phyloP scores from a whole-genome alignment of 2,888 invertebrate genomes.

The Drosophila affinis region DNA sequence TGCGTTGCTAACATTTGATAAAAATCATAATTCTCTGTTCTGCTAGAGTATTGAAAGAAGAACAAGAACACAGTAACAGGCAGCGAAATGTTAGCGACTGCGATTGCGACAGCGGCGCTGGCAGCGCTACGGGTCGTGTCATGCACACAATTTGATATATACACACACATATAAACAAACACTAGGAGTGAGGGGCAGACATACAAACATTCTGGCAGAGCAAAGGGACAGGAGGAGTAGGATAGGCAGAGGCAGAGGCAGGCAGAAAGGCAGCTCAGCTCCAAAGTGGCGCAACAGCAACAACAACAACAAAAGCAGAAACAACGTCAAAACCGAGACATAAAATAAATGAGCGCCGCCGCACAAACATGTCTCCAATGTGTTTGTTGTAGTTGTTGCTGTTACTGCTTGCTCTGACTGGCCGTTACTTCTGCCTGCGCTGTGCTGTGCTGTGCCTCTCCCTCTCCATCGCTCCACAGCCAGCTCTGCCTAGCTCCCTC shows the following conservation, averaged over 20 bases:
- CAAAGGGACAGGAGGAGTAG: slow-evolving; percentile 15
- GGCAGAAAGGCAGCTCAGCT: slow-evolving; percentile 40
- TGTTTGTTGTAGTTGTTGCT: slow-evolving; percentile 43
- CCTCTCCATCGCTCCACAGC: slow-evolving; percentile 30
- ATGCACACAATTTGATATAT: slow-evolving; percentile 65
- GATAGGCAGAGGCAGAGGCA: slow-evolving; percentile 28
- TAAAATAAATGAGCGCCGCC: slow-evolving; percentile 77
- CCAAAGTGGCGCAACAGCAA: slow-evolving; percentile 50
- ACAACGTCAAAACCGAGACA: slow-evolving; percentile 61
- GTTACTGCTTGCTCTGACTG: slow-evolving; percentile 41
- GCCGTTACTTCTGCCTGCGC: slow-evolving; percentile 36
- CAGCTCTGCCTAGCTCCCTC: slow-evolving; percentile 16
- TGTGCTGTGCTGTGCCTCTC: slow-evolving; percentile 13
- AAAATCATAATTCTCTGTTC: background rate
- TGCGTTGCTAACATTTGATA: background rate
- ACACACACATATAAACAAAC: slow-evolving; percentile 22
- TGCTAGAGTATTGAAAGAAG: slow-evolving; percentile 14
- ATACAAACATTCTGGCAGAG: slow-evolving; percentile 15
- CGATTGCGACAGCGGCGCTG: slow-evolving; percentile 13
- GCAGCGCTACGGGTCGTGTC: slow-evolving; percentile 63
- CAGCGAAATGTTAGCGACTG: slow-evolving; percentile 20
- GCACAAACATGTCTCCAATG: slow-evolving; percentile 76
- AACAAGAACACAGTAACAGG: slow-evolving; percentile 45
- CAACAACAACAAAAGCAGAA: slow-evolving; percentile 34
- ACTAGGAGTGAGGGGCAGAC: background rate